phyloP scores from a whole-genome alignment of 2,113 vertebrate species.

The Butastur rufipennis region DNA sequence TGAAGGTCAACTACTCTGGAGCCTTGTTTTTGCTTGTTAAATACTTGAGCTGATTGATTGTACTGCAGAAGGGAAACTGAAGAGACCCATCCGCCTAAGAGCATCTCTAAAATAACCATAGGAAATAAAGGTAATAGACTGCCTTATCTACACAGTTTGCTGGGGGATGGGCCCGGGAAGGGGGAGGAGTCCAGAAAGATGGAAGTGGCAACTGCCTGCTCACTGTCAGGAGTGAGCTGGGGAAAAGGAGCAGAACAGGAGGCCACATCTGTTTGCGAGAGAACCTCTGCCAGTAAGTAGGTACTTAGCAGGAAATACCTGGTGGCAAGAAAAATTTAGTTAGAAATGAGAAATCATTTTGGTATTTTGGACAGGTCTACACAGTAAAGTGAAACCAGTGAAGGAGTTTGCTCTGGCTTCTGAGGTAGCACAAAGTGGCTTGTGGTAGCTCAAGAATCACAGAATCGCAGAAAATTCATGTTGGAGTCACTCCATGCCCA shows the following conservation, averaged over 20 bases:
- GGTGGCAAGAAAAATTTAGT: not conserved
- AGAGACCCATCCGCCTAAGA: not conserved
- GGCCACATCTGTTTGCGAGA: not conserved
- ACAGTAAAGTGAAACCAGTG: not conserved
- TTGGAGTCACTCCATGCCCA: not conserved
- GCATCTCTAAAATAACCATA: not conserved
- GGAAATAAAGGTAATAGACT: not conserved
- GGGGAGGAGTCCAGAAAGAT: not conserved
- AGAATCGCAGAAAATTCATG: not conserved
- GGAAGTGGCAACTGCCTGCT: not conserved
- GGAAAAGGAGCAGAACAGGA: not conserved
- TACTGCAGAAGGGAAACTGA: not conserved
- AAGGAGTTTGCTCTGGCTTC: not conserved
- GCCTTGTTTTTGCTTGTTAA: not conserved
- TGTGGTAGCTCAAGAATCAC: not conserved
- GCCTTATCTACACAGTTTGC: not conserved
- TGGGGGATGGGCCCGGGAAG: no score
- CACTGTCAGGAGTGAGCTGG: not conserved
- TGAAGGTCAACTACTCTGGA: not conserved
- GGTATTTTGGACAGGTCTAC: not conserved
- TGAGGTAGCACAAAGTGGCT: not conserved
- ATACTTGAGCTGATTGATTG: not conserved
- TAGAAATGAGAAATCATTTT: not conserved
- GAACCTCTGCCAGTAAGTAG: not conserved
- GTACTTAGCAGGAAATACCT: not conserved